Percentiles rank a stretch among this genome's conserved stretches.
Conservation (phyloP, 2,797 vertebrate species). For the Schizopygopsis malacanthus region DNA sequence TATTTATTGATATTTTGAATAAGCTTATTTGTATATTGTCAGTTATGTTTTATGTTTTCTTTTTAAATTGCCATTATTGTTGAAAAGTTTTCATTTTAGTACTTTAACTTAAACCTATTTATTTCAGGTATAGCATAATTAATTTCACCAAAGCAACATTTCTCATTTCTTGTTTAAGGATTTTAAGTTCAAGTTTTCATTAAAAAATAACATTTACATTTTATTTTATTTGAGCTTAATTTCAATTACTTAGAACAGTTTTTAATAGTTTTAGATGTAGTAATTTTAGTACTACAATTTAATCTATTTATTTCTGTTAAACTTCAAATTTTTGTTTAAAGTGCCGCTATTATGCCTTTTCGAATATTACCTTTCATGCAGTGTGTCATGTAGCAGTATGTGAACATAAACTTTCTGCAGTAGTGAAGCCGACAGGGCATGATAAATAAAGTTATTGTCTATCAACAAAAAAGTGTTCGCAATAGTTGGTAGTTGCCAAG, state of each 20-base stretch:
- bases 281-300: too few relatives aligned
- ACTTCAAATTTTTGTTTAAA: too few relatives aligned
- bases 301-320: neutral
- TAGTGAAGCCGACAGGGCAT: too few relatives aligned
- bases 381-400: too few relatives aligned
- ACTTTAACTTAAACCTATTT: neutral
- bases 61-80: neutral
- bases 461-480: too few relatives aligned
- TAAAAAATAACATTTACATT: neutral
- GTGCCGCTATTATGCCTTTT: too few relatives aligned
- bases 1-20: neutral
- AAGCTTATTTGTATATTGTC: neutral
- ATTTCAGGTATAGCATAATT: neutral
- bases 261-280: neutral
- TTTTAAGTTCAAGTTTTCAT: neutral
- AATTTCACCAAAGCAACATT: neutral
- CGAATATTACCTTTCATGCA: too few relatives aligned
- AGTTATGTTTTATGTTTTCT: neutral
- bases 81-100: neutral
- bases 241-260: neutral
- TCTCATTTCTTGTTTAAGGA: neutral
- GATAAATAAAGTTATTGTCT: too few relatives aligned
- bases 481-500: neutral
- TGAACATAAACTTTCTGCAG: too few relatives aligned
- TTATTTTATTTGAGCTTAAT: neutral